Conservation (phyloP, 2,888 invertebrate species). For the Chesias legatella region DNA sequence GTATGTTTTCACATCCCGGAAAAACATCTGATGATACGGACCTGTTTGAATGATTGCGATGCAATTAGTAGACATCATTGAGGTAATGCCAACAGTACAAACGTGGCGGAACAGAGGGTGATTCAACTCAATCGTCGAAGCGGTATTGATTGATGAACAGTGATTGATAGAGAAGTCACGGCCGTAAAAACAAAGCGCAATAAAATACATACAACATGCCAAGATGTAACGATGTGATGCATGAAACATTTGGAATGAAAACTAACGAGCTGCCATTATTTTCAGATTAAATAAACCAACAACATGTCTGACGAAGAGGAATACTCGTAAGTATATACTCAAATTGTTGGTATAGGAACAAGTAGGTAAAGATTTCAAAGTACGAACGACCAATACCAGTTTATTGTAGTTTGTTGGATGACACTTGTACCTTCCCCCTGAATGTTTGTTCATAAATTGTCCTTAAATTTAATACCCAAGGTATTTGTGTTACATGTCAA, state of each 20-base stretch:
- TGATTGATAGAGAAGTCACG: conserved; percentile 6
- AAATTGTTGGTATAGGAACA: neutral
- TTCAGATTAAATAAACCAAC: conserved; percentile 77
- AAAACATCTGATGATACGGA: too few species aligned
- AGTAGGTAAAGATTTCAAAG: too few species aligned
- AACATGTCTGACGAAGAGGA: conserved; percentile 97
- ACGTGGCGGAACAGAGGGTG: too few species aligned
- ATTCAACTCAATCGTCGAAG: too few species aligned
- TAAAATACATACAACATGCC: conserved; percentile 9
- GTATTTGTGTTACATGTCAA: neutral
- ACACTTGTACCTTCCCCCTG: conserved; percentile 1
- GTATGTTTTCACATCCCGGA: too few species aligned
- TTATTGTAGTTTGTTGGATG: conserved; percentile 1
- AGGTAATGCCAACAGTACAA: too few species aligned
- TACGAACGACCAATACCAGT: too few species aligned
- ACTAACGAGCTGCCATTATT: conserved; percentile 29
- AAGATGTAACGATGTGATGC: conserved; percentile 1
- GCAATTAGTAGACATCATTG: too few species aligned
- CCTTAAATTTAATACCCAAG: too few species aligned
- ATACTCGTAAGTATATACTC: conserved; percentile 91
- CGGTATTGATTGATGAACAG: neutral
- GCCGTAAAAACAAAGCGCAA: conserved; percentile 6
- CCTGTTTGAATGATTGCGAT: too few species aligned
- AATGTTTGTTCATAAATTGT: too few species aligned
- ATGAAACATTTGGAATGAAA: conserved; percentile 10